These are phyloP conservation scores for Moxostoma hubbsi DNA, from an alignment of 2,797 vertebrate genomes.

Conservation along the genomic window DNA sequence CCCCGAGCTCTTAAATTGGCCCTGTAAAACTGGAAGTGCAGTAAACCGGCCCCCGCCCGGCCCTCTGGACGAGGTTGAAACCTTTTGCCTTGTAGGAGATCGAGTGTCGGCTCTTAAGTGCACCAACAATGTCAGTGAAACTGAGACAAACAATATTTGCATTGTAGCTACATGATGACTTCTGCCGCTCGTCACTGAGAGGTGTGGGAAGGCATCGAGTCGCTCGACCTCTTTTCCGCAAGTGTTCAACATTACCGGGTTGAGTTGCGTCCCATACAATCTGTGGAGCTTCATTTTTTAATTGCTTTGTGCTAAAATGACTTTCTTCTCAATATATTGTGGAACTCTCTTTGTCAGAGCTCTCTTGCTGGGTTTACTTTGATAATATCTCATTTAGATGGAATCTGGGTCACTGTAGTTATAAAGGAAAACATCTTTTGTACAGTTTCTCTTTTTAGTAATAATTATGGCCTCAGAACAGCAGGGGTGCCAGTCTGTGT, in stretches of 20 bases:
- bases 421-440: slow-evolving; percentile 42
- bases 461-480: slow-evolving; percentile 58
- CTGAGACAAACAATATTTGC: slow-evolving; percentile 77
- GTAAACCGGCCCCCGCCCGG: slow-evolving; percentile 62
- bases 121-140: slow-evolving; percentile 79
- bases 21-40: slow-evolving; percentile 67
- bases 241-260: slow-evolving; percentile 41
- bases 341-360: slow-evolving; percentile 46
- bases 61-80: slow-evolving; percentile 74
- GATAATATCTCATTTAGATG: slow-evolving; percentile 44
- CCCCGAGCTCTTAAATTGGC: slow-evolving; percentile 68
- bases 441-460: slow-evolving; percentile 44
- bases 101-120: slow-evolving; percentile 81
- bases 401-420: slow-evolving; percentile 59
- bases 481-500: slow-evolving; percentile 50
- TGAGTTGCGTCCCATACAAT: slow-evolving; percentile 37
- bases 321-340: not conserved
- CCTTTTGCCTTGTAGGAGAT: slow-evolving; percentile 75
- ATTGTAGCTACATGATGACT: slow-evolving; percentile 77
- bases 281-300: slow-evolving; percentile 41
- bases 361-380: slow-evolving; percentile 48
- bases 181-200: slow-evolving; percentile 44
- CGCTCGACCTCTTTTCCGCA: not conserved
- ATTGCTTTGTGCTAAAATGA: slow-evolving; percentile 39
- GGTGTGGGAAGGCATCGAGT: slow-evolving; percentile 27